phyloP scores from a whole-genome alignment of 37 sponge, comb jelly and placozoan genomes.

The Amphimedon queenslandica region DNA sequence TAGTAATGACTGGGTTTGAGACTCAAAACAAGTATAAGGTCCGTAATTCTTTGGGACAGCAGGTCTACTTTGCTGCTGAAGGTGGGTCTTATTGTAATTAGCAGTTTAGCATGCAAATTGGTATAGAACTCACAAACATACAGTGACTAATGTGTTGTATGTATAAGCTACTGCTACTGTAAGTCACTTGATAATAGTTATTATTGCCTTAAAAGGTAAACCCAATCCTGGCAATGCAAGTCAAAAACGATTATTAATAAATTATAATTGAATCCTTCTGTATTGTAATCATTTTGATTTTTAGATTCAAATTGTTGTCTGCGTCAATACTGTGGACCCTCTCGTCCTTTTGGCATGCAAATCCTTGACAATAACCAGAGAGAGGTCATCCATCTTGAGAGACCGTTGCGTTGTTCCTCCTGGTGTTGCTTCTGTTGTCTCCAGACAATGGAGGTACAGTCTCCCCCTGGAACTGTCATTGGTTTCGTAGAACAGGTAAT shows the following conservation, averaged over 20 bases:
- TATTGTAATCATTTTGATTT: background rate
- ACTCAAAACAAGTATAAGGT: slow-evolving; percentile 86
- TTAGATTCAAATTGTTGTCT: slow-evolving; percentile 43
- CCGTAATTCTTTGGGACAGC: slow-evolving; percentile 91
- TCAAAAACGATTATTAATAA: too few relatives aligned
- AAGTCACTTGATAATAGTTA: too few relatives aligned
- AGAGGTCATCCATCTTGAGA: slow-evolving; percentile 84
- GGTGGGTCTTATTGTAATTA: too few relatives aligned
- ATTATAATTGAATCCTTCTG: background rate
- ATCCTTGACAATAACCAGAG: slow-evolving; percentile 77
- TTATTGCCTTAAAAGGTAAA: too few relatives aligned
- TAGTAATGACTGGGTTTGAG: slow-evolving; percentile 86
- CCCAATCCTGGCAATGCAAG: too few relatives aligned
- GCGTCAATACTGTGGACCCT: slow-evolving; percentile 83
- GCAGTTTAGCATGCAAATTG: too few relatives aligned
- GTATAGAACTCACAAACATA: too few relatives aligned
- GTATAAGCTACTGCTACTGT: too few relatives aligned
- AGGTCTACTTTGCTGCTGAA: slow-evolving; percentile 94
- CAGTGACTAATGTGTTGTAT: too few relatives aligned
- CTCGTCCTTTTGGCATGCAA: slow-evolving; percentile 76
- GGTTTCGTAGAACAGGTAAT: slow-evolving; percentile 82
- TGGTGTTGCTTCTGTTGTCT: slow-evolving; percentile 91
- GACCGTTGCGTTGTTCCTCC: slow-evolving; percentile 65
- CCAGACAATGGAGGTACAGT: slow-evolving; percentile 84
- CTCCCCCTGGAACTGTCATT: slow-evolving; percentile 86